Evolutionary conservation across 2,113 vertebrate species (phyloP).

Genomic region (Lamprotornis superbus): DNA sequence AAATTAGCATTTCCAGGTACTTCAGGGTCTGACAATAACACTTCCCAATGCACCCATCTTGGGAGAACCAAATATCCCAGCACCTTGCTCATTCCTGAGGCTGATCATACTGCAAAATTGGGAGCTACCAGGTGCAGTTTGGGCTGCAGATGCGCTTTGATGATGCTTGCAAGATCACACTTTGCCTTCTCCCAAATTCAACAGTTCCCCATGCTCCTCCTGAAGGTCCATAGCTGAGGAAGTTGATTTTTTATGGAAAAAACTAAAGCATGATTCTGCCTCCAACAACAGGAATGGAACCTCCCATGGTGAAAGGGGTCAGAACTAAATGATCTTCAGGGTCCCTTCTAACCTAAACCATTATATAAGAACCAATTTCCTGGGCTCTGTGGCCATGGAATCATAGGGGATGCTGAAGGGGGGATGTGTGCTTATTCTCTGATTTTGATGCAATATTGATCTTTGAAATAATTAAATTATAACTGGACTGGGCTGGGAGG

Average conservation of each 20-base stretch:
- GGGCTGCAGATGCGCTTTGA: background rate
- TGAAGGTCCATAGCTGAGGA: background rate
- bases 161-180: rapidly evolving
- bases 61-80: background rate
- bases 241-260: background rate
- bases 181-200: background rate
- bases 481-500: background rate
- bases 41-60: background rate
- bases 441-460: background rate
- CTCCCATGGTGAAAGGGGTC: background rate
- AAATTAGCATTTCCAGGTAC: background rate
- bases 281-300: background rate
- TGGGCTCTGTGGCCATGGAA: rapidly evolving
- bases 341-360: background rate
- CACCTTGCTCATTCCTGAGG: background rate
- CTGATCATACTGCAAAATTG: background rate
- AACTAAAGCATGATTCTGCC: background rate
- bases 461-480: background rate
- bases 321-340: background rate
- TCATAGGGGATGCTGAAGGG: background rate
- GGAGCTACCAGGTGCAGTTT: background rate
- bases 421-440: background rate
- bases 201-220: background rate
- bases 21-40: background rate
- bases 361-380: background rate